These are phyloP conservation scores for Sylvia borin DNA, from an alignment of 2,797 vertebrate species.

Conservation along the genomic window DNA sequence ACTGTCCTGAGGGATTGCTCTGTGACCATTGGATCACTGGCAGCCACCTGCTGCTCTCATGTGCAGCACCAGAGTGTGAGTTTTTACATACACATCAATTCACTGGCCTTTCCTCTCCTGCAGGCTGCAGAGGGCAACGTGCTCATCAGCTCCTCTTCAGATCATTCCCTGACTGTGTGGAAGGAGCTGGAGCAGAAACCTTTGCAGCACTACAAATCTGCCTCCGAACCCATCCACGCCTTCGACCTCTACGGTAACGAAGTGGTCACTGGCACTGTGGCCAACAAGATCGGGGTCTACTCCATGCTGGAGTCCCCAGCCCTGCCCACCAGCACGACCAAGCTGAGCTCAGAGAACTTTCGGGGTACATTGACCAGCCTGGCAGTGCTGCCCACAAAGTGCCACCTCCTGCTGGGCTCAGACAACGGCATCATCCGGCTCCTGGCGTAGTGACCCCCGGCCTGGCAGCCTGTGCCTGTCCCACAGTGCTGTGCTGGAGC, in stretches of 20 bases:
- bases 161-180: slow-evolving; percentile 93
- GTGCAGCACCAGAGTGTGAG: neutral
- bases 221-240: slow-evolving; percentile 92
- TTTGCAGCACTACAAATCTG: slow-evolving; percentile 90
- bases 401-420: slow-evolving; percentile 94
- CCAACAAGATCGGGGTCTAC: slow-evolving; percentile 96
- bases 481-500: neutral
- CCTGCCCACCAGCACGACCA: slow-evolving; percentile 87
- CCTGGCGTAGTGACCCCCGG: slow-evolving; percentile 78
- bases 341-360: slow-evolving; percentile 97
- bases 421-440: slow-evolving; percentile 93
- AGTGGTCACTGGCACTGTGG: slow-evolving; percentile 92
- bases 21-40: neutral
- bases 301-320: slow-evolving; percentile 89
- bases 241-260: slow-evolving; percentile 93
- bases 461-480: neutral
- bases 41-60: neutral
- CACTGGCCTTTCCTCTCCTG: neutral
- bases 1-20: neutral
- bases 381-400: slow-evolving; percentile 92
- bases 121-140: slow-evolving; percentile 93
- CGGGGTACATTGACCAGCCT: slow-evolving; percentile 95
- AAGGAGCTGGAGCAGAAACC: slow-evolving; percentile 96
- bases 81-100: neutral
- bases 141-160: slow-evolving; percentile 93